Conservation (phyloP, 2,888 invertebrate species). For the Helicoverpa assulta region DNA sequence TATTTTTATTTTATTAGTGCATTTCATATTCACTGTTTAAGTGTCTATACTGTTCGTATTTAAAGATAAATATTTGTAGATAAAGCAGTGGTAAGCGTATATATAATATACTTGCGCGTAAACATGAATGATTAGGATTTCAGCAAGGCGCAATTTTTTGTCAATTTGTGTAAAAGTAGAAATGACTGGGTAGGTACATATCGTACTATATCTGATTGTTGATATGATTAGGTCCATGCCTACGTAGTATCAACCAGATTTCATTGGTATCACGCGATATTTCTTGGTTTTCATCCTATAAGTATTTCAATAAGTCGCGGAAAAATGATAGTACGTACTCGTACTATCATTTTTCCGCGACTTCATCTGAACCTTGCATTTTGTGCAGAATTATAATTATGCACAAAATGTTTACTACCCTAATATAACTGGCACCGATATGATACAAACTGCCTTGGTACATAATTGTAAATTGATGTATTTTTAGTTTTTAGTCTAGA, state of each 20-base stretch:
- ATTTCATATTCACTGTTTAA: constrained; percentile 35
- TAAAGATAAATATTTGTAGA: constrained; percentile 53
- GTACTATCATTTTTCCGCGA: background rate
- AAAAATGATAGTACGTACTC: too few species aligned
- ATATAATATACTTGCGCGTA: constrained; percentile 40
- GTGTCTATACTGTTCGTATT: constrained; percentile 25
- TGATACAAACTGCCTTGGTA: too few species aligned
- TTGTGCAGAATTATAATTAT: too few species aligned
- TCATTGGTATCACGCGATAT: constrained; percentile 27
- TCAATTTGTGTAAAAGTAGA: constrained; percentile 43
- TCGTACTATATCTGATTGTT: constrained; percentile 36
- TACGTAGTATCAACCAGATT: constrained; percentile 25
- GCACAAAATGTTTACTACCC: too few species aligned
- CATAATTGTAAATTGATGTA: background rate
- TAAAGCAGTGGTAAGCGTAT: constrained; percentile 32
- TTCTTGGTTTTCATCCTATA: constrained; percentile 30
- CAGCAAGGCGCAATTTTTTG: constrained; percentile 30
- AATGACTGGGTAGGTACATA: constrained; percentile 34
- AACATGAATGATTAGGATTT: constrained; percentile 48
- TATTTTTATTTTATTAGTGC: constrained; percentile 52
- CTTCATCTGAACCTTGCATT: too few species aligned
- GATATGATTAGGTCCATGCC: constrained; percentile 23
- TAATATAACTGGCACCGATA: too few species aligned
- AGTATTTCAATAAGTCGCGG: too few species aligned
- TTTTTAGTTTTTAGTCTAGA: background rate